Evolutionary conservation across 1,140 invertebrate species (phyloP), one percentile per base, ranked within the genome.

Genomic region (Achroia grisella): DNA sequence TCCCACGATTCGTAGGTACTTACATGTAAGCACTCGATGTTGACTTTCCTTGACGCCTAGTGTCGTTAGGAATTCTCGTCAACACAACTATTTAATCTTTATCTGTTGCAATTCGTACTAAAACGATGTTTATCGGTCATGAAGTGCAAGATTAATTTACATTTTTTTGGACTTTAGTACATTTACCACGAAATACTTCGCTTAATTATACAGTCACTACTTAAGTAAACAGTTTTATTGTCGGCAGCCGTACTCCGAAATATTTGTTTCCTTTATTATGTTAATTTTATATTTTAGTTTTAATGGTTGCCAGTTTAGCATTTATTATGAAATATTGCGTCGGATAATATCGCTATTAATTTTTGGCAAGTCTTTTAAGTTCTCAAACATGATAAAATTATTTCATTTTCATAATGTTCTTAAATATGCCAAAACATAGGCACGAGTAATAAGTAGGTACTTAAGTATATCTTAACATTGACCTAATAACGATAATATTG

Each of bases 1-100:
- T 73, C 74, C 68, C 74, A 78, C 74, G 74, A 64, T 56, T 57
- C 43, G 39, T 63, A 48, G 55, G 51, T n/a, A n/a, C n/a, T n/a
- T 56, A 55, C 49, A 61, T 52, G 48, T 59, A 62, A 53, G 60
- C 59, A 64, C 56, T 62, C 44, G 48, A 61, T 48, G 61, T 59
- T 56, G 52, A 60, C 49, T 62, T 46, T 60, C 42, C 6, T 54
- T 60, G 56, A 56, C 46, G 56, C 52, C 47, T 68, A 44, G 49
- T 66, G 56, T 62, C 50, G 39, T 60, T 51, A 33, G 51, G 48
- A 63, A 63, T 63, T 70, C 48, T 61, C 14, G 5, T 37, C 35
- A 17, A 58, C 53, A 58, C 53, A 56, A 55, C 52, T 50, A 44
- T 55, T 51, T 49, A 45, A 45, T 54, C 48, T 54, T 50, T 59